These are phyloP conservation scores for Sarcophaga caerulescens DNA, from an alignment of 2,888 invertebrate genomes.

Conservation along the genomic window DNA sequence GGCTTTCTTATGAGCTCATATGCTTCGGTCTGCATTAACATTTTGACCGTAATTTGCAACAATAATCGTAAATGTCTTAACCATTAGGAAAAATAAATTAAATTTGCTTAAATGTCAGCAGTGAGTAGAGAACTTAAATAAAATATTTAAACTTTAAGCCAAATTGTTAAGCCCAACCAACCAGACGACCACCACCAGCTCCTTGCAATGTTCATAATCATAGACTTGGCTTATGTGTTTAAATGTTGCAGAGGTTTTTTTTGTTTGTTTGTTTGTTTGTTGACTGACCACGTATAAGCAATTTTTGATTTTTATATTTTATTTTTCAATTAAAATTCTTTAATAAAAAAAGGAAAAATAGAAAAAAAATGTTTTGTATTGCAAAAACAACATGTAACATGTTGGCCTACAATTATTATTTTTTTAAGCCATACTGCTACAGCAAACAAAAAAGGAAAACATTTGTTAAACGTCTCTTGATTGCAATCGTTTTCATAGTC, in stretches of 20 bases:
- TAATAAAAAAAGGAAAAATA: constrained; percentile 16
- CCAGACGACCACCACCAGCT: background rate
- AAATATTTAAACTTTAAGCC: constrained; percentile 13
- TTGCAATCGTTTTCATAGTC: constrained; percentile 10
- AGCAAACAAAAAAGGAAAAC: background rate
- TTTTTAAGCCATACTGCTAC: background rate
- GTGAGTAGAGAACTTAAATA: background rate
- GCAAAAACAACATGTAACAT: constrained; percentile 18
- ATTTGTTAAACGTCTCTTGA: constrained; percentile 16
- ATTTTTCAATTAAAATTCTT: constrained; percentile 68
- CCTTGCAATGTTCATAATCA: constrained; percentile 11
- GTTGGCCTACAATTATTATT: constrained; percentile 63
- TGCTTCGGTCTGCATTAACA: constrained; percentile 38
- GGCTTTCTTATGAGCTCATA: background rate
- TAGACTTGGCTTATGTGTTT: constrained; percentile 37
- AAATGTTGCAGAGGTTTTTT: constrained; percentile 11
- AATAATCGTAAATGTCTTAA: background rate
- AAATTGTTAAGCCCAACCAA: background rate
- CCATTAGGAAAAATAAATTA: background rate
- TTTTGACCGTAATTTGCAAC: constrained; percentile 43
- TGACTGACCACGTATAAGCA: constrained; percentile 65
- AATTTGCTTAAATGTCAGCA: constrained; percentile 56
- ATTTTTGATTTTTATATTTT: constrained; percentile 65
- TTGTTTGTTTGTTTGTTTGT: constrained; percentile 42
- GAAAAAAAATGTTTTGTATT: background rate